Conservation (phyloP, 2,888 invertebrate genomes). For the Ischnura elegans region DNA sequence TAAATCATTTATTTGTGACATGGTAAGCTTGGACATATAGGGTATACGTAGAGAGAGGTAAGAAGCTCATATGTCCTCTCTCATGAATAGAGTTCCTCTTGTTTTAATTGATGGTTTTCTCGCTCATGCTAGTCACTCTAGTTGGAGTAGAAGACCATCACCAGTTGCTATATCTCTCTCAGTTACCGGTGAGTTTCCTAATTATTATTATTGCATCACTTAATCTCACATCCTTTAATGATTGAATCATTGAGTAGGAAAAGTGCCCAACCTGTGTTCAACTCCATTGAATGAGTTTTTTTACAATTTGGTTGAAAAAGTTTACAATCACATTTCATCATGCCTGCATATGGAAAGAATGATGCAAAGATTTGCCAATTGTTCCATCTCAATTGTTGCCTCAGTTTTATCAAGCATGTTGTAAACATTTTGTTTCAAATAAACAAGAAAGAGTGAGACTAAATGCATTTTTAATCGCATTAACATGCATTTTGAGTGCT, state of each 20-base stretch:
- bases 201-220: slow-evolving; percentile 58
- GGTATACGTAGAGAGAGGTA: slow-evolving; percentile 42
- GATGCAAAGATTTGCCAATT: background rate
- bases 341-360: background rate
- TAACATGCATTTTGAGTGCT: slow-evolving; percentile 52
- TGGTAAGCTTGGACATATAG: slow-evolving; percentile 37
- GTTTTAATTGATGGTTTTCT: slow-evolving; percentile 67
- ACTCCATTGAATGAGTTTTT: slow-evolving; percentile 1
- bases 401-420: background rate
- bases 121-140: slow-evolving; percentile 68
- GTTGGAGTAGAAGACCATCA: slow-evolving; percentile 79
- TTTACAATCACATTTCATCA: background rate
- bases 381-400: background rate
- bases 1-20: slow-evolving; percentile 30
- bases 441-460: background rate
- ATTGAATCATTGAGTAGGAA: background rate
- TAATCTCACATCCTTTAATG: slow-evolving; percentile 24
- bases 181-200: slow-evolving; percentile 77
- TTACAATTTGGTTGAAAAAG: background rate
- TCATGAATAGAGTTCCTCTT: slow-evolving; percentile 39
- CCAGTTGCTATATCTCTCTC: slow-evolving; percentile 81
- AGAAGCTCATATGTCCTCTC: slow-evolving; percentile 35
- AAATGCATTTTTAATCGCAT: slow-evolving; percentile 24
- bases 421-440: background rate
- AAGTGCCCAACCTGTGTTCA: slow-evolving; percentile 26